These are phyloP conservation scores for Theonella swinhoei DNA, from an alignment of 37 sponge, comb jelly and placozoan genomes.

Conservation along the genomic window DNA sequence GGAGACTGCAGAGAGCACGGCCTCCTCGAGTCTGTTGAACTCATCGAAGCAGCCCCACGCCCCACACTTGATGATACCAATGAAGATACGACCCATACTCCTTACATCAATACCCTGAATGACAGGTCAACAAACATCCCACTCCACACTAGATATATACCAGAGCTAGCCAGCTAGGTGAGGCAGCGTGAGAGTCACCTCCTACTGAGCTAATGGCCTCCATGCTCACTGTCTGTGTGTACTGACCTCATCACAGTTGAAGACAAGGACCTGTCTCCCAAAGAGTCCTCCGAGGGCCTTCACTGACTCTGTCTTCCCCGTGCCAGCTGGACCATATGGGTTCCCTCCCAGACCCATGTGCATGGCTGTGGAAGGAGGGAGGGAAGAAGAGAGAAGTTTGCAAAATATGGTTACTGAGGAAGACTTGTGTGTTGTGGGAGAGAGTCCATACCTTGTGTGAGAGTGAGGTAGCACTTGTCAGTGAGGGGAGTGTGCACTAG, in stretches of 20 bases:
- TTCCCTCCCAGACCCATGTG: slow-evolving; percentile 97
- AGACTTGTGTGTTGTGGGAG: not conserved
- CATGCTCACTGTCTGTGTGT: too few relatives aligned
- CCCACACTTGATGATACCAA: slow-evolving; percentile 98
- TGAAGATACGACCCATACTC: slow-evolving; percentile 98
- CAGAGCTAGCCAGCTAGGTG: too few relatives aligned
- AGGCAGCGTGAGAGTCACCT: too few relatives aligned
- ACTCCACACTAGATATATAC: not conserved
- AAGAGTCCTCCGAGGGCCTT: slow-evolving; percentile 96
- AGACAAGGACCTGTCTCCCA: slow-evolving; percentile 98
- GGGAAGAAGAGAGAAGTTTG: not conserved
- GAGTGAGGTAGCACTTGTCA: slow-evolving; percentile 99
- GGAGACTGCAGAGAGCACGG: slow-evolving; percentile 95
- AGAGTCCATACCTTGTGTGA: slow-evolving; percentile 83
- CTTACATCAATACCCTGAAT: slow-evolving; percentile 94
- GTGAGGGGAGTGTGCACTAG: slow-evolving; percentile 99
- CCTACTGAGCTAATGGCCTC: too few relatives aligned
- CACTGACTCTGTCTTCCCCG: slow-evolving; percentile 99
- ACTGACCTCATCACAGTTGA: slow-evolving; percentile 98
- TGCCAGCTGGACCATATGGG: slow-evolving; percentile 99
- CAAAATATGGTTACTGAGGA: too few relatives aligned
- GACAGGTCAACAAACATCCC: too few relatives aligned
- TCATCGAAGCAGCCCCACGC: slow-evolving; percentile 99
- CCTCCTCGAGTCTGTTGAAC: slow-evolving; percentile 98
- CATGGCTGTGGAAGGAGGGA: slow-evolving; percentile 87